Base-by-base conservation (phyloP, 2,113 vertebrate species). In the Oncorhynchus gorbuscha region DNA sequence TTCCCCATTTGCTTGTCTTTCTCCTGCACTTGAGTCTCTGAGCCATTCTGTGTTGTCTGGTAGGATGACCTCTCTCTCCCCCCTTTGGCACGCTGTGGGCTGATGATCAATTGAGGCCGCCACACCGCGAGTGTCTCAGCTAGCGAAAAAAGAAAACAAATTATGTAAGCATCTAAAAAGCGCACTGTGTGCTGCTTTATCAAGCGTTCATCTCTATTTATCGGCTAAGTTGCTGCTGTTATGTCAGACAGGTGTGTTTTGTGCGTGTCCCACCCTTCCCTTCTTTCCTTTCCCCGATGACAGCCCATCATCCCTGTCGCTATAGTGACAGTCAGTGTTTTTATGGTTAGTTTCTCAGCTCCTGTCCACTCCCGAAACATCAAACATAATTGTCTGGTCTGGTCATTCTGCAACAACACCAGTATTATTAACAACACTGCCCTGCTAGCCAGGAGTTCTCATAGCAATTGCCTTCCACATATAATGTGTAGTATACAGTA, bases 291-390 rank as follows among this genome's bases (percentile, higher is more conserved):
- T 73, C 64, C 64, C 69, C 48, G 51, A 32, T 81, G 81, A 82
- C 84, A 77, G 81, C 79, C 83, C 77, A 83, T 85, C 85, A 79
- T 74, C 73, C 73, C 83, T 74, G 85, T 90, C 71, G 74, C 82
- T 77, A 87, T 85, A 77, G 85, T 81, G 86, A 86, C 86, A 67
- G 78, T 71, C 13, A 4, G 71, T n/a, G 69, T 75, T 45, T 51
- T 59, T 74, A 14, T 55, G 51, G 81, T 16, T 20, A 2, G 18
- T 45, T 20, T 3, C 18, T 16, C 49, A 22, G 73, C 76, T 75
- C 80, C 82, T 81, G 76, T 83, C 74, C 79, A 76, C 71, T 58
- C 76, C 72, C 70, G 61, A 11, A 83, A 74, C 72, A 70, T 77
- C 22, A 49, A 84, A 65, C 82, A 68, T 85, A 89, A 89, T 84